Evolutionary conservation across 2,113 vertebrate genomes (phyloP).

Genomic region (Martes martes): DNA sequence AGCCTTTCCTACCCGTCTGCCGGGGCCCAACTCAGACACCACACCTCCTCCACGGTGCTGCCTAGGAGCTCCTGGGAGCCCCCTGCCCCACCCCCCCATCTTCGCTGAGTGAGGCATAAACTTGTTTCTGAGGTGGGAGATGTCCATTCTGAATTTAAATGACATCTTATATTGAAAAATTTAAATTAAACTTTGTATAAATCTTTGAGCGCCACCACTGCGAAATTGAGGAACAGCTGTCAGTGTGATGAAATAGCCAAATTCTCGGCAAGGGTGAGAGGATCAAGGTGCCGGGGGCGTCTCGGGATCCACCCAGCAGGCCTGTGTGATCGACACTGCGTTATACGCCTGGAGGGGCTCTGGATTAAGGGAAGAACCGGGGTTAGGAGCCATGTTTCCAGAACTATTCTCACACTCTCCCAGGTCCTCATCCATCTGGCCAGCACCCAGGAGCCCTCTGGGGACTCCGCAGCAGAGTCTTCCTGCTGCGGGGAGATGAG

Average conservation of each 20-base stretch:
- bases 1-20: not conserved
- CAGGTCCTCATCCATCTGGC: rapidly evolving
- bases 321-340: not conserved
- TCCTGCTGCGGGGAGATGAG: not conserved
- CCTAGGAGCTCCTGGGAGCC: not conserved
- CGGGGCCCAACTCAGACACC: rapidly evolving
- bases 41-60: rapidly evolving
- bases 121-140: not conserved
- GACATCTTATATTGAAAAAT: not conserved
- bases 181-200: not conserved
- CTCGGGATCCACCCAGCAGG: rapidly evolving
- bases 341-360: rapidly evolving
- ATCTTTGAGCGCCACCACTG: not conserved
- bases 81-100: too few relatives aligned
- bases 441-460: too few relatives aligned
- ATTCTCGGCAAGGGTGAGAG: not conserved
- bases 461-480: not conserved
- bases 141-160: not conserved
- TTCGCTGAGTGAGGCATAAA: not conserved
- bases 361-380: not conserved
- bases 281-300: rapidly evolving
- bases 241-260: not conserved
- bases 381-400: not conserved
- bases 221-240: not conserved
- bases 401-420: not conserved